Evolutionary conservation across 2,797 vertebrate species (phyloP).

Genomic region (Gymnocypris eckloni): DNA sequence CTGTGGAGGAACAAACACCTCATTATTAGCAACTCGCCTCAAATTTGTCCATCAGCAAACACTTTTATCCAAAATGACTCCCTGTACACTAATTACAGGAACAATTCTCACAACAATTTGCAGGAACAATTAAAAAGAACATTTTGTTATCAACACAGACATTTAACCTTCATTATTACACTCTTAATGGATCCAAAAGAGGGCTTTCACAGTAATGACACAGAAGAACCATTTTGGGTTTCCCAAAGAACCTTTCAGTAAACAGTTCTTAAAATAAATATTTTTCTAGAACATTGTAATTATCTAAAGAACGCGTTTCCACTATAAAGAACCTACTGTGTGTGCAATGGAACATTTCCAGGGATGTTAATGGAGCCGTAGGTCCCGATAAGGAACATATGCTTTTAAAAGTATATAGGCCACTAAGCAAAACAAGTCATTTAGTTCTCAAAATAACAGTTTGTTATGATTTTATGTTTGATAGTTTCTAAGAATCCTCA

Average conservation of each 20-base stretch:
- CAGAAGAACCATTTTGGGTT: neutral
- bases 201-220: neutral
- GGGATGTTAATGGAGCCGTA: neutral
- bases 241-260: neutral
- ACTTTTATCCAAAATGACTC: neutral
- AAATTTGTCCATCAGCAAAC: neutral
- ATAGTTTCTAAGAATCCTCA: neutral
- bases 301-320: neutral
- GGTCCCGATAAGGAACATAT: neutral
- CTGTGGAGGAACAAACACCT: constrained; percentile 66
- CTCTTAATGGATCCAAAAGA: neutral
- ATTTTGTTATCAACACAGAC: neutral
- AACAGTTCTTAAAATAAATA: neutral
- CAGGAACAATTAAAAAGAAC: too few relatives aligned
- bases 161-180: neutral
- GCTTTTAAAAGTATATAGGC: neutral
- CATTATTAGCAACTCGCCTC: neutral
- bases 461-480: neutral
- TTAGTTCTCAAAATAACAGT: neutral
- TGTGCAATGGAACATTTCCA: neutral
- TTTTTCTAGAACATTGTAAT: neutral
- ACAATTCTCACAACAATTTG: neutral
- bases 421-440: neutral
- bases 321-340: too few relatives aligned
- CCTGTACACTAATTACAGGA: neutral